Evolutionary conservation across 2,113 vertebrate genomes (phyloP), one percentile per base, ranked within the genome.

Genomic region (Sapajus apella): DNA sequence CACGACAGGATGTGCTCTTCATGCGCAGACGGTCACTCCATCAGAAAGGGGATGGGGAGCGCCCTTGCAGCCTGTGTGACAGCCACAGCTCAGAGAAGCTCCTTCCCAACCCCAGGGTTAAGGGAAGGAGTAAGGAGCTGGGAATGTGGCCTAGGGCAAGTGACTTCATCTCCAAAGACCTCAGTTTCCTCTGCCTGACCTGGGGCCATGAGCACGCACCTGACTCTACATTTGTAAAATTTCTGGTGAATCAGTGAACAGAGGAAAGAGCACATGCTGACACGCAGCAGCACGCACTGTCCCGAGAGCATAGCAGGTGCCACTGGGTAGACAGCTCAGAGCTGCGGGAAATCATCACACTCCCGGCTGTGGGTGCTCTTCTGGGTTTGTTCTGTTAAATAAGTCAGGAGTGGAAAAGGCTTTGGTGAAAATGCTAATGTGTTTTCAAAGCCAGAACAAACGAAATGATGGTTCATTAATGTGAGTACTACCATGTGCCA

Each of bases 401-500:
- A 64, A 73, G 55, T 6, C 64, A 20, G 7, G 4, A 2, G 11
- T 77, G 35, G 64, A n/a, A 25, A 47, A 52, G 45, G 21, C 81
- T 23, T 13, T 13, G 72, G 23, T 91, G 66, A 84, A 79, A 70
- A 66, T 2, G 0, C 32, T 4, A 5, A 27, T 1, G 1, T 35
- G 6, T 77, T 58, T 84, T 45, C 89, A 35, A 27, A 61, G 47
- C 56, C 50, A 55, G 11, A 66, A 56, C 30, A 3, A 13, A 79
- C 43, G 11, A n/a, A 27, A 47, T 3, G 3, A 45, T 3, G 7
- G 43, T 10, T 45, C 35, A 21, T 11, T n/a, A 64, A 55, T 4
- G 0, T 8, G n/a, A 64, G 21, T 55, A 35, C 17, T 6, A 9
- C 14, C 1, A 8, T 11, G 25, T 0, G 4, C 25, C 23, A 3